These are phyloP conservation scores for Pogonognathellus flavescens DNA, from an alignment of 1,140 invertebrate genomes.

Conservation along the genomic window DNA sequence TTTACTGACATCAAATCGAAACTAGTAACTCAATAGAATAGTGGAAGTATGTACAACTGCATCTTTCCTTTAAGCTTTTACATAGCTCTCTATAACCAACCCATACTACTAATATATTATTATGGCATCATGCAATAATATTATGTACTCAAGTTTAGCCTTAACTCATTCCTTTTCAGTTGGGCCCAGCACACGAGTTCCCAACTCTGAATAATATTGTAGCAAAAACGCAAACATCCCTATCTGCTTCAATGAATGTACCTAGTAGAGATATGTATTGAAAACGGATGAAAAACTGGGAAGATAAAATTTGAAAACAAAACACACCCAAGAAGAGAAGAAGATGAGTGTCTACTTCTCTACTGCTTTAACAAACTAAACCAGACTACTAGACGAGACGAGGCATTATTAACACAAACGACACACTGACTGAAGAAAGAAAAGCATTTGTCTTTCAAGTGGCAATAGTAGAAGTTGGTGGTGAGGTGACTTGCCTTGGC, in stretches of 20 bases:
- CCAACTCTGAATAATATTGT: neutral
- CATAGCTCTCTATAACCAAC: neutral
- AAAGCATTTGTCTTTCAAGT: conserved; percentile 41
- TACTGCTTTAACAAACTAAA: no score
- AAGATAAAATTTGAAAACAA: conserved; percentile 19
- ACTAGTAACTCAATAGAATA: no score
- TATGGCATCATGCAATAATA: conserved; percentile 15
- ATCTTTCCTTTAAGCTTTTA: neutral
- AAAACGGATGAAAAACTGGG: conserved; percentile 4
- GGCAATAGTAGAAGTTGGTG: conserved; percentile 41
- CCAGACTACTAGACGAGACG: neutral
- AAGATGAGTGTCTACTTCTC: neutral
- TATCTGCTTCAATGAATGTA: no score
- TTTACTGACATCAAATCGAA: conserved; percentile 48
- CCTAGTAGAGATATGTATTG: no score
- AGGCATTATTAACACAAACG: neutral
- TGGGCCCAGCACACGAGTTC: neutral
- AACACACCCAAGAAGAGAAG: conserved; percentile 1
- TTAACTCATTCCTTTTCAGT: neutral
- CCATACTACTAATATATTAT: neutral
- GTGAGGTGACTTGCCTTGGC: conserved; percentile 37
- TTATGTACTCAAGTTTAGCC: neutral
- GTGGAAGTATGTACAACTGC: conserved; percentile 3
- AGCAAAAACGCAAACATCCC: no score
- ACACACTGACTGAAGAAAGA: conserved; percentile 35